Percentiles rank a stretch among this genome's conserved stretches.
Evolutionary conservation across 1,140 invertebrate species (phyloP).

Genomic region (Macrobrachium rosenbergii): DNA sequence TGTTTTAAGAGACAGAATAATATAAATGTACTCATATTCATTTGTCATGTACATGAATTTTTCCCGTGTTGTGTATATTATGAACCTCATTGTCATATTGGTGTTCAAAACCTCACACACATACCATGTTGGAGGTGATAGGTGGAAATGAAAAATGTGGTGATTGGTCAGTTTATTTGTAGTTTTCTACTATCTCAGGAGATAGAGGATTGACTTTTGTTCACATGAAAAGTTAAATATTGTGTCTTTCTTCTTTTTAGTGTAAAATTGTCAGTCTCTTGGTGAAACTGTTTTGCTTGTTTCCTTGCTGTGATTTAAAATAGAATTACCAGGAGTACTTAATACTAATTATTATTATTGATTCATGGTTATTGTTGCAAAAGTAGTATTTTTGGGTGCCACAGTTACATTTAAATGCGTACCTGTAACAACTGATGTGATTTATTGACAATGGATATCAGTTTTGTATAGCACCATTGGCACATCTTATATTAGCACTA

Average conservation of each 20-base stretch:
- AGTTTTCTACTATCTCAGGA: too few relatives aligned
- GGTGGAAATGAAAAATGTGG: constrained; percentile 33
- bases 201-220: too few relatives aligned
- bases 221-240: too few relatives aligned
- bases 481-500: constrained; percentile 52
- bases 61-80: constrained; percentile 60
- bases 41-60: constrained; percentile 56
- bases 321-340: constrained; percentile 50
- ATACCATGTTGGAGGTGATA: constrained; percentile 58
- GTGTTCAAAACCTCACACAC: constrained; percentile 53
- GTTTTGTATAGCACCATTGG: constrained; percentile 51
- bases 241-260: not conserved
- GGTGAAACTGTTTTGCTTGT: constrained; percentile 59
- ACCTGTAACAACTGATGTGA: not conserved
- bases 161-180: too few relatives aligned
- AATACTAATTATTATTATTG: constrained; percentile 43
- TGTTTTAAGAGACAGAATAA: constrained; percentile 56
- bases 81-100: constrained; percentile 62
- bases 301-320: constrained; percentile 49
- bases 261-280: constrained; percentile 48
- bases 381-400: constrained; percentile 27
- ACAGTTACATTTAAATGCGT: constrained; percentile 39
- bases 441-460: constrained; percentile 17
- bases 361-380: constrained; percentile 24
- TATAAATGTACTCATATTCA: constrained; percentile 60